These are phyloP conservation scores for Harpegnathos saltator DNA, from an alignment of 1,140 invertebrate genomes.

Conservation along the genomic window DNA sequence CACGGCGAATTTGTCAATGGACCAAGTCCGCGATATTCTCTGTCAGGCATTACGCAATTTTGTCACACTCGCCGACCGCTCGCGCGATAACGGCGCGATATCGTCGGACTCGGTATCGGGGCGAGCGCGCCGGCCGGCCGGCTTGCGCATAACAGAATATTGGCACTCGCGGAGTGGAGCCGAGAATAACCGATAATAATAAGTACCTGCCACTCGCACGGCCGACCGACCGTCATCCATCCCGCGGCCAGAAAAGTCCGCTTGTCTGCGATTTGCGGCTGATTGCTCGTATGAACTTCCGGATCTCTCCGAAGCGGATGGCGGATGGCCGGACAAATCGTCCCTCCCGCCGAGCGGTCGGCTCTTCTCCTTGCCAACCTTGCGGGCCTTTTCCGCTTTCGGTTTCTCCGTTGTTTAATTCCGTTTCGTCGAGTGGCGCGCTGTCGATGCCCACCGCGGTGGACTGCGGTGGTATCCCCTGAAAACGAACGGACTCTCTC, in stretches of 20 bases:
- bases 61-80: not conserved
- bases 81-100: constrained; percentile 66
- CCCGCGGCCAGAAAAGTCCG: constrained; percentile 34
- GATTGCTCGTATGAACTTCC: constrained; percentile 29
- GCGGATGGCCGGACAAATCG: not conserved
- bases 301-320: constrained; percentile 43
- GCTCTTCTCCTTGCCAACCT: no score
- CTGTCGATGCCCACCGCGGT: no score
- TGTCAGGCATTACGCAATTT: constrained; percentile 21
- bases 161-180: constrained; percentile 74
- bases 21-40: no score
- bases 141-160: constrained; percentile 72
- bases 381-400: no score
- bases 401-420: no score
- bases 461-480: no score
- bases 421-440: no score
- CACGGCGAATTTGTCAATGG: no score
- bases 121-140: constrained; percentile 16
- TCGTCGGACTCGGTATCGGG: constrained; percentile 48
- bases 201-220: constrained; percentile 77
- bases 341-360: no score
- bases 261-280: constrained; percentile 18
- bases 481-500: no score
- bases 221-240: constrained; percentile 57
- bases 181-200: constrained; percentile 80